Evolutionary conservation across 2,888 invertebrate species (phyloP), one percentile per base, ranked within the genome.

Genomic region (Cryptus armator): DNA sequence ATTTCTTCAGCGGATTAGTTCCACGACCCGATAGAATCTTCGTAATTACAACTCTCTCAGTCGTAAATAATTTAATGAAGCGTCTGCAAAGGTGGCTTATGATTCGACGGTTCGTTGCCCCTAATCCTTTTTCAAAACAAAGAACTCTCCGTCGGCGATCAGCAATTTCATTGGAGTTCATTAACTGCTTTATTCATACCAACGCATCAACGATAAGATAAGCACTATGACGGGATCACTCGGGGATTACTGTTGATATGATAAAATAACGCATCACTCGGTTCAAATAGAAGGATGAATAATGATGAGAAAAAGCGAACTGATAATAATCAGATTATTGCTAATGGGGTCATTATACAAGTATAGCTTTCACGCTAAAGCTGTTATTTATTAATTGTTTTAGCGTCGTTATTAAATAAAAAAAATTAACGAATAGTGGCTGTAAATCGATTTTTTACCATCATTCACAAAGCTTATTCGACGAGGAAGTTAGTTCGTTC

Each of bases 11-110:
- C 12, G 74, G 46, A 48, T 68, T 32, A 62, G 68, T 74, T 79
- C 37, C 46, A 5, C 59, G 24, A 32, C 32, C 46, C 19, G 64
- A 75, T 70, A 59, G 66, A 14, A 74, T 24, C 68, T 51, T 74
- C 68, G 5, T 66, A 70, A 79, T 70, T 79, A 29, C 59, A 37
- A 53, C 7, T n/a, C 72, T 24, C 24, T 32, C 59, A 44, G 19
- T 62, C 70, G 70, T 74, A 44, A 46, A 24, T 79, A 79, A 83
- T 83, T 83, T 37, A 75, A 75, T 75, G 59, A 43, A 70, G 24
- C 64, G 79, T 75, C 79, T 56, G 70, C 64, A n/a, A 70, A 70
- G 75, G 24, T 62, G 19, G 43, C 46, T 53, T 70, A 75, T 75
- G 29, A 51, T 16, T 14, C 37, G 56, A 53, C 51, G 56, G 48